These are phyloP conservation scores for Linurgus olivaceus DNA, from an alignment of 2,797 vertebrate genomes.

Conservation along the genomic window DNA sequence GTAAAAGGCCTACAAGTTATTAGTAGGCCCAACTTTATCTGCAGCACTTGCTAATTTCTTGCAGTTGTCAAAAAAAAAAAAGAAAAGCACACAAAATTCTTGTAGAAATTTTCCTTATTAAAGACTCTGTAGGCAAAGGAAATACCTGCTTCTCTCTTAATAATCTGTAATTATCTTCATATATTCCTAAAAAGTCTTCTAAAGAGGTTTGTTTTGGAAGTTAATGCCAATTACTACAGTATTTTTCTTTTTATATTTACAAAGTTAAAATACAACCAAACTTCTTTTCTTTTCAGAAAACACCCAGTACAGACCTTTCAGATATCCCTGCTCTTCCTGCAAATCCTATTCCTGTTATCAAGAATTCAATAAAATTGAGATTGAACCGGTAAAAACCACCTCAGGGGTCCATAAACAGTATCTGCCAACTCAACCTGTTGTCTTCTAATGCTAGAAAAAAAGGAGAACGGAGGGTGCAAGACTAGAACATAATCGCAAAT, in stretches of 20 bases:
- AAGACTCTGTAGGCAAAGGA: not conserved
- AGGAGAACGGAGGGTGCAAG: slow-evolving; percentile 81
- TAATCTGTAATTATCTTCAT: not conserved
- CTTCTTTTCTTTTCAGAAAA: slow-evolving; percentile 75
- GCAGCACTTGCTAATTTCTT: not conserved
- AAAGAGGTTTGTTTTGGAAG: not conserved
- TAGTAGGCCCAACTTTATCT: not conserved
- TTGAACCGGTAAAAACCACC: slow-evolving; percentile 84
- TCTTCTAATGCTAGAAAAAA: slow-evolving; percentile 77
- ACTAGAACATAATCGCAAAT: slow-evolving; percentile 78
- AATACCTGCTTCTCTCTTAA: not conserved
- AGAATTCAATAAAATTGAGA: slow-evolving; percentile 88
- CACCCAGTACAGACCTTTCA: slow-evolving; percentile 80
- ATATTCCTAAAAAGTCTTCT: not conserved
- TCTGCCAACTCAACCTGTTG: slow-evolving; percentile 81
- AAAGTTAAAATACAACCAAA: not conserved
- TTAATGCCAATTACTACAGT: not conserved
- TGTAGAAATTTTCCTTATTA: not conserved
- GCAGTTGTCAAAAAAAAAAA: not conserved
- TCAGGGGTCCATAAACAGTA: slow-evolving; percentile 84
- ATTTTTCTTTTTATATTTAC: not conserved
- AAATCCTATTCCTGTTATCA: slow-evolving; percentile 83
- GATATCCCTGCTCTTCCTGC: slow-evolving; percentile 81
- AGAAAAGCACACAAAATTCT: not conserved
- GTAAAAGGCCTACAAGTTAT: no score